Base-by-base conservation (phyloP, 37 sponge, comb jelly and placozoan genomes). In the Axinella damicornis region DNA sequence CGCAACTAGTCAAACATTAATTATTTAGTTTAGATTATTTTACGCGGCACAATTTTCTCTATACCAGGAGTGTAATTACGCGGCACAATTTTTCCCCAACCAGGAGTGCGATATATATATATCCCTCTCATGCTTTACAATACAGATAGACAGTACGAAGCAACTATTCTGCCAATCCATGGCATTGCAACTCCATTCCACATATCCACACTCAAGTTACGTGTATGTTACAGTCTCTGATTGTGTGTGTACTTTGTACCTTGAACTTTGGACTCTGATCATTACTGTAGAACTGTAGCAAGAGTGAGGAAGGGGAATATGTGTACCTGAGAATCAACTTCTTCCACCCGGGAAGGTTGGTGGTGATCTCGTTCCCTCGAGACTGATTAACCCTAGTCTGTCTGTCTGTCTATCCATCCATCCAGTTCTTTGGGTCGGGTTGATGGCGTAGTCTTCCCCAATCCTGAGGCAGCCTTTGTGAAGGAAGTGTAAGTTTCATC, bases 261-360 rank as follows among this genome's bases (percentile, higher is more conserved):
- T 46, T 46, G 46, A 46, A 46, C 46, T 46, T 46, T 46, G 46
- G 9, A 46, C 46, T 46, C 9, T 46, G 46, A 46, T 9, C 46
- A 12, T 46, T 9, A 76, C 41, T n/a, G n/a, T 65, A 94, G 98
- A 99, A 94, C 74, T 87, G 93, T 79, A 97, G 99, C 76, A 91
- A 93, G 67, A 96, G 94, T 83, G 99, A 97, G 55, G 97, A 99
- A 74, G 99, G 99, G 24, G 92, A 93, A 63, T 97, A 93, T 69
- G 81, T 78, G 20, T 99, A 99, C 82, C 84, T 99, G 20, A 84
- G 99, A 28, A 85, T 95, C 38, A 99, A 99, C 73, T 92, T 99
- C 84, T 95, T 90, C 89, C 83, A 75, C 70, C 98, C 98, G 19
- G 98, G 98, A 56, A 87, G 78, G 94, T 93, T 46, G 20, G 87